A percentile compares a stretch with the other conserved stretches of the same genome.
Conservation (phyloP, 2,113 vertebrate genomes). For the Plotosus lineatus region DNA sequence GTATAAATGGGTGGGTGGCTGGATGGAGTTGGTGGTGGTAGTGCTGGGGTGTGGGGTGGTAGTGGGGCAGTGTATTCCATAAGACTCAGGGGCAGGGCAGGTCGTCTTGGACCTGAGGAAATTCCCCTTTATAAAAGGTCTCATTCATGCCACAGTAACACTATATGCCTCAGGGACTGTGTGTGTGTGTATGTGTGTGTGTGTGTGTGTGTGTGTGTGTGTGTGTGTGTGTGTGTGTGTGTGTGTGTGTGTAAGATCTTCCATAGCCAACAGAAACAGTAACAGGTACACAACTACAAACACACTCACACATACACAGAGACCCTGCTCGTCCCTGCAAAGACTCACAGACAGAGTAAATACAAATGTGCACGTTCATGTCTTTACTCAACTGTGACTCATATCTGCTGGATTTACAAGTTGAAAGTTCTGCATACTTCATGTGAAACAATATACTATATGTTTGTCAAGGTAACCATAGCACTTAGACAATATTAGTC, state of each 20-base stretch:
- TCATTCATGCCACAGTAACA: constrained; percentile 50
- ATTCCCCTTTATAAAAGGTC: constrained; percentile 49
- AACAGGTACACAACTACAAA: constrained; percentile 39
- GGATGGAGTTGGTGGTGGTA: neutral
- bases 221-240: neutral
- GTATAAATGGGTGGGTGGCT: neutral
- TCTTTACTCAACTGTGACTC: constrained; percentile 28
- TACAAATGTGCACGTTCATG: constrained; percentile 1
- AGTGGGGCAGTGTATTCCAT: constrained; percentile 25
- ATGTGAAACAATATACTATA: neutral
- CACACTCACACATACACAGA: constrained; percentile 17
- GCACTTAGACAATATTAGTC: neutral
- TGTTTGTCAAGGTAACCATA: neutral
- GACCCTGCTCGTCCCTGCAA: constrained; percentile 34
- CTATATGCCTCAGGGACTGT: constrained; percentile 36
- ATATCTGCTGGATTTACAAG: neutral
- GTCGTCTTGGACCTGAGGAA: constrained; percentile 46
- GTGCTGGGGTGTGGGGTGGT: neutral
- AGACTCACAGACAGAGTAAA: constrained; percentile 37
- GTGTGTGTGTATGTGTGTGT: neutral
- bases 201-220: neutral
- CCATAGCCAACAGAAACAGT: constrained; percentile 45
- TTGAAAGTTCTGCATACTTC: neutral
- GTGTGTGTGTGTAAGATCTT: constrained; percentile 30
- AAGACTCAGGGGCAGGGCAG: constrained; percentile 40